Evolutionary conservation across 2,113 vertebrate genomes (phyloP).

Genomic region (Rhinichthys klamathensis): DNA sequence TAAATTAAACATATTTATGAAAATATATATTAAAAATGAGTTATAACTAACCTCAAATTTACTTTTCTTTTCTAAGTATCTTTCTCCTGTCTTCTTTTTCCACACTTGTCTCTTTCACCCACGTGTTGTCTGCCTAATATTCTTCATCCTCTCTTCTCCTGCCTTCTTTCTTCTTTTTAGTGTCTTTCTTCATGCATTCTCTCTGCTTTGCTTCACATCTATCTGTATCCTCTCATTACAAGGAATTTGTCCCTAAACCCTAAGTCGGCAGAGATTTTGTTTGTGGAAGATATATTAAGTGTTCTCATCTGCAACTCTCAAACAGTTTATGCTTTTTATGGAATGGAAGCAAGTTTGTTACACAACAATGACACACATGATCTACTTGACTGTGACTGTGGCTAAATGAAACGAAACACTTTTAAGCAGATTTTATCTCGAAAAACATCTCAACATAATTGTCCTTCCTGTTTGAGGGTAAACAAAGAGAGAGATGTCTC

Average conservation of each 20-base stretch:
- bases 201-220: not conserved
- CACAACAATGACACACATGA: not conserved
- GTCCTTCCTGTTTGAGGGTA: not conserved
- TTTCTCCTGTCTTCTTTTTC: not conserved
- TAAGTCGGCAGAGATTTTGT: not conserved
- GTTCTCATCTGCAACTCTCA: not conserved
- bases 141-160: not conserved
- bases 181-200: not conserved
- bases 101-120: not conserved
- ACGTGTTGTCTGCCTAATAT: not conserved
- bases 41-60: not conserved
- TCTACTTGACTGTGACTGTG: not conserved
- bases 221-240: not conserved
- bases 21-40: not conserved
- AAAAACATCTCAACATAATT: slow-evolving; percentile 6
- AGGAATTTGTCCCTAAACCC: not conserved
- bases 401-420: not conserved
- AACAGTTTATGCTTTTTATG: slow-evolving; percentile 11
- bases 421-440: not conserved
- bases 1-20: too few relatives aligned
- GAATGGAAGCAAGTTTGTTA: slow-evolving; percentile 15
- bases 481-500: slow-evolving; percentile 2
- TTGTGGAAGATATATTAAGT: not conserved
- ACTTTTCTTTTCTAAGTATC: not conserved
- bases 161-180: slow-evolving; percentile 11